Evolutionary conservation across 2,888 invertebrate genomes (phyloP).

Genomic region (Eilema depressum): DNA sequence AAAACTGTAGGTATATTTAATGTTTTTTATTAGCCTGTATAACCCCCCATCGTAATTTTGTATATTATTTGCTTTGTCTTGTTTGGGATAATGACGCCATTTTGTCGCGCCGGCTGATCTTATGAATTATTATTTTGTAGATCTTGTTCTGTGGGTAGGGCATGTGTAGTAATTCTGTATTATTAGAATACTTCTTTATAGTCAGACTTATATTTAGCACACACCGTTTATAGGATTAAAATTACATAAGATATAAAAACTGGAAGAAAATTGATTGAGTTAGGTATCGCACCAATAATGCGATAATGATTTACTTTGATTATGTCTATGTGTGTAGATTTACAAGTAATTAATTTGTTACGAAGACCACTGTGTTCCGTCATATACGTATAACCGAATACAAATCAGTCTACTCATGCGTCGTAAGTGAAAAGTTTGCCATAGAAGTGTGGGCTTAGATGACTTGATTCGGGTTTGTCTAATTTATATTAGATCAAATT

Average conservation of each 20-base stretch:
- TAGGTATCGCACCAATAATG: constrained; percentile 42
- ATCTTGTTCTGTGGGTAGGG: constrained; percentile 63
- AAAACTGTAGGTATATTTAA: constrained; percentile 37
- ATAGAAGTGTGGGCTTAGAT: constrained; percentile 30
- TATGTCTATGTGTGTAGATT: constrained; percentile 31
- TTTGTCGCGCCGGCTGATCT: constrained; percentile 87
- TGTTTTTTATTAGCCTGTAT: constrained; percentile 19
- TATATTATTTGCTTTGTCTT: constrained; percentile 68
- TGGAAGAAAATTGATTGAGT: constrained; percentile 47
- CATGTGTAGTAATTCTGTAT: constrained; percentile 56
- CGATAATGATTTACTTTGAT: constrained; percentile 26
- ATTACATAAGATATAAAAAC: constrained; percentile 52
- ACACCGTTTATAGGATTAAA: constrained; percentile 21
- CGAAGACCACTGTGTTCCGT: constrained; percentile 13
- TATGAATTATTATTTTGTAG: constrained; percentile 74
- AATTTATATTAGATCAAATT: not conserved
- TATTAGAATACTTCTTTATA: constrained; percentile 45
- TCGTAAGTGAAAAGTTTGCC: constrained; percentile 25
- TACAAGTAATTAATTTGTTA: constrained; percentile 22
- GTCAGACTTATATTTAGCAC: constrained; percentile 43
- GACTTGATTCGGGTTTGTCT: constrained; percentile 27
- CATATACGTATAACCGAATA: constrained; percentile 8
- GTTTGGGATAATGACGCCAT: constrained; percentile 85
- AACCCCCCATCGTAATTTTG: constrained; percentile 24
- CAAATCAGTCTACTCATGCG: constrained; percentile 16